Conservation (phyloP, 2,113 vertebrate species). For the Crypturellus undulatus region DNA sequence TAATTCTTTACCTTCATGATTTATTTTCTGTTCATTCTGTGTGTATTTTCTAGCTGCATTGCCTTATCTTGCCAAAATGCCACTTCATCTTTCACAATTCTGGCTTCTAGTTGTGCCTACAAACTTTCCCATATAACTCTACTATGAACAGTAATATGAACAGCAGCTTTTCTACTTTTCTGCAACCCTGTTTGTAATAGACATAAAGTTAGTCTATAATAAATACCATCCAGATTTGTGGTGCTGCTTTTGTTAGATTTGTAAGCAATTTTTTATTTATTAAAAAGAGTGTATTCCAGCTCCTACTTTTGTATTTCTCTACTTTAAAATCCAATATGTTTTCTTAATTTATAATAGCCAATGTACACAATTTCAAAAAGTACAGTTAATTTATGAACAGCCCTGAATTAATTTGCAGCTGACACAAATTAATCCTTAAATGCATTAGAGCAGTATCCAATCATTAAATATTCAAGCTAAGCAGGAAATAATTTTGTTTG, state of each 20-base stretch:
- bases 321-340: neutral
- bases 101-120: neutral
- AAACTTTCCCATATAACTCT: neutral
- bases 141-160: neutral
- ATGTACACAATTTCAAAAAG: neutral
- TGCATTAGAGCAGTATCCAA: neutral
- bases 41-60: neutral
- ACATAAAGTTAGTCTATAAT: neutral
- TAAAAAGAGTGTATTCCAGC: neutral
- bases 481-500: neutral
- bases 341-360: neutral
- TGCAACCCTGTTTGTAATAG: fast-evolving
- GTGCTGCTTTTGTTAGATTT: neutral
- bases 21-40: neutral
- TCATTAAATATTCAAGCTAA: neutral
- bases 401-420: neutral
- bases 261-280: neutral
- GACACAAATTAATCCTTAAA: neutral
- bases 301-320: neutral
- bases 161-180: neutral
- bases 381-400: neutral
- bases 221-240: neutral
- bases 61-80: neutral
- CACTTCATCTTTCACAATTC: neutral
- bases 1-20: neutral